Conservation (phyloP, 2,797 vertebrate genomes). For the Columba guinea region DNA sequence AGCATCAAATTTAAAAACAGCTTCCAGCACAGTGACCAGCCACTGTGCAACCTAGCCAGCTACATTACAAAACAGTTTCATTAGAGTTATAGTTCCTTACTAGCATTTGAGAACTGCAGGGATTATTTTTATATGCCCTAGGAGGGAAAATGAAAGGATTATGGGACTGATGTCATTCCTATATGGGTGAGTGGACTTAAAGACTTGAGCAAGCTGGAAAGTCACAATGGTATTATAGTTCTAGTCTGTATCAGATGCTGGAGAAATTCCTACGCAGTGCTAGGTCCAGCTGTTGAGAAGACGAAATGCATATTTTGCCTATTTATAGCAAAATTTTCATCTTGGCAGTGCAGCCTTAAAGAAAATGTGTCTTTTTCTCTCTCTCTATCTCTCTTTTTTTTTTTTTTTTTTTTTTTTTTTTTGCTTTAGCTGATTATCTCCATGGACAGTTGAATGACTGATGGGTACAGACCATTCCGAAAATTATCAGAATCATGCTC, state of each 20-base stretch:
- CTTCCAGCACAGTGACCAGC: constrained; percentile 3
- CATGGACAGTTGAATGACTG: background rate
- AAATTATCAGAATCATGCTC: background rate
- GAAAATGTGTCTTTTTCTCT: background rate
- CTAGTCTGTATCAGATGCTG: background rate
- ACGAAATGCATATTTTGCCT: background rate
- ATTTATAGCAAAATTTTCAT: background rate
- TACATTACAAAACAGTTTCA: background rate
- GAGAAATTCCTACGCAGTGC: background rate
- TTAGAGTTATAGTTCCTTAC: background rate
- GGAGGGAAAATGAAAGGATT: background rate
- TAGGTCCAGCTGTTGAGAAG: background rate
- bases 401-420: background rate
- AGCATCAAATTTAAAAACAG: constrained; percentile 25
- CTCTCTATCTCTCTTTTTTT: no score
- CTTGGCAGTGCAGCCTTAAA: background rate
- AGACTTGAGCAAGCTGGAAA: background rate
- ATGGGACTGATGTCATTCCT: background rate
- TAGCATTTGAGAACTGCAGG: background rate
- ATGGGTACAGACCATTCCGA: background rate
- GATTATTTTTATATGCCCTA: background rate
- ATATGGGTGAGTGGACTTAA: background rate
- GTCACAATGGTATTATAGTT: background rate
- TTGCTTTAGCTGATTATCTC: background rate
- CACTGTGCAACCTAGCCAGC: background rate